These are phyloP conservation scores for Pandemis heparana DNA, from an alignment of 2,888 invertebrate species.

Conservation along the genomic window DNA sequence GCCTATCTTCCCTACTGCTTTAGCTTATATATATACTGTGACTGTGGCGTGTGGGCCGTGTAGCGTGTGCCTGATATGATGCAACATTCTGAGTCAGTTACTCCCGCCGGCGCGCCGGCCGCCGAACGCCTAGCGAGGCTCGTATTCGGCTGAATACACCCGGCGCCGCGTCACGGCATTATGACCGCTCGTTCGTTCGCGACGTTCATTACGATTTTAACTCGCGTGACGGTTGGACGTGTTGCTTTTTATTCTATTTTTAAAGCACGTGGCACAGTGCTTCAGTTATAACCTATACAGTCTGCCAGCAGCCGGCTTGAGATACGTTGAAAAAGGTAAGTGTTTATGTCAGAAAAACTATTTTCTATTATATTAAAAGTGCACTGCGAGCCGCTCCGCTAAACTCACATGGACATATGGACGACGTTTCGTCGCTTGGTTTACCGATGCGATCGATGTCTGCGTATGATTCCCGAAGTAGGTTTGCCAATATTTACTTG, in stretches of 20 bases:
- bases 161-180: constrained; percentile 44
- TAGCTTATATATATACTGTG: too few species aligned
- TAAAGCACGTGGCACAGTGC: constrained; percentile 75
- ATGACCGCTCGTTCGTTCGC: constrained; percentile 45
- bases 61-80: constrained; percentile 21
- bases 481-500: constrained; percentile 12
- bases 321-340: constrained; percentile 48
- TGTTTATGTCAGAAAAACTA: constrained; percentile 44
- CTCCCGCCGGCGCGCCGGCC: constrained; percentile 20
- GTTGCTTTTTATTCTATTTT: constrained; percentile 57
- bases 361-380: constrained; percentile 39
- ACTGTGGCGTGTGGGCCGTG: neutral
- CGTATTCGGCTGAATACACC: constrained; percentile 61
- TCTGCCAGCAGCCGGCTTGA: constrained; percentile 45
- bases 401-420: constrained; percentile 22
- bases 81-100: constrained; percentile 33
- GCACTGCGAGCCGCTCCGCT: constrained; percentile 32
- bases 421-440: constrained; percentile 25
- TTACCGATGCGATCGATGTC: constrained; percentile 27
- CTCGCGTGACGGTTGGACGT: constrained; percentile 64
- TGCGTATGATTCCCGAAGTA: constrained; percentile 19
- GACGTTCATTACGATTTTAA: constrained; percentile 73
- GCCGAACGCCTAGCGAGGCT: neutral
- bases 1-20: too few species aligned
- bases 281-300: constrained; percentile 58